phyloP scores from a whole-genome alignment of 2,113 vertebrate species.

The Orcinus orca region DNA sequence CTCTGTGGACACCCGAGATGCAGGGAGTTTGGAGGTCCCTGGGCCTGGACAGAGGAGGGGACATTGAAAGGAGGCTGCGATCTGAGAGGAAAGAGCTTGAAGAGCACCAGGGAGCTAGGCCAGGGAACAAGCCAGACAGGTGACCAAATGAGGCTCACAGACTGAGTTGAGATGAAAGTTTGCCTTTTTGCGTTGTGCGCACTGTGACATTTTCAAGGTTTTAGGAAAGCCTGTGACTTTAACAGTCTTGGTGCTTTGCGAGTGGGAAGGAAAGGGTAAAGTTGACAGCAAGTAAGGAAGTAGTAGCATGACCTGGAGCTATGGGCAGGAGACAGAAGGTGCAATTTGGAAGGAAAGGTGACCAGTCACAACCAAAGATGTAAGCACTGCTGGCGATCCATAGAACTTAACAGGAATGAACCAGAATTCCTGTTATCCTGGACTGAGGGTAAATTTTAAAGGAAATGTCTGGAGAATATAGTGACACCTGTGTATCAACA shows the following conservation, averaged over 20 bases:
- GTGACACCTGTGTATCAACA: background rate
- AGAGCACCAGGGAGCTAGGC: fast-evolving
- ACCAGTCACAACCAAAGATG: background rate
- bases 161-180: background rate
- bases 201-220: background rate
- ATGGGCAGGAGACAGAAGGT: background rate
- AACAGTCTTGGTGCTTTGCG: background rate
- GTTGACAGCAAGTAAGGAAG: no score
- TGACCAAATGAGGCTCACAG: background rate
- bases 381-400: background rate
- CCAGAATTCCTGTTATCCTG: background rate
- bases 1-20: fast-evolving
- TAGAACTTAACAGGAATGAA: background rate
- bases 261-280: background rate
- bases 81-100: background rate
- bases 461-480: background rate
- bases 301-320: background rate
- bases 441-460: background rate
- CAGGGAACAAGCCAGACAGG: background rate
- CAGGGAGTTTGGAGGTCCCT: background rate
- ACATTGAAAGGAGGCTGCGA: background rate
- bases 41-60: background rate
- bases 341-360: background rate
- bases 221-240: background rate
- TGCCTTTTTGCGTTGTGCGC: background rate